These are phyloP conservation scores for Scaptomyza graminum DNA, from an alignment of 1,140 invertebrate species.

Conservation along the genomic window DNA sequence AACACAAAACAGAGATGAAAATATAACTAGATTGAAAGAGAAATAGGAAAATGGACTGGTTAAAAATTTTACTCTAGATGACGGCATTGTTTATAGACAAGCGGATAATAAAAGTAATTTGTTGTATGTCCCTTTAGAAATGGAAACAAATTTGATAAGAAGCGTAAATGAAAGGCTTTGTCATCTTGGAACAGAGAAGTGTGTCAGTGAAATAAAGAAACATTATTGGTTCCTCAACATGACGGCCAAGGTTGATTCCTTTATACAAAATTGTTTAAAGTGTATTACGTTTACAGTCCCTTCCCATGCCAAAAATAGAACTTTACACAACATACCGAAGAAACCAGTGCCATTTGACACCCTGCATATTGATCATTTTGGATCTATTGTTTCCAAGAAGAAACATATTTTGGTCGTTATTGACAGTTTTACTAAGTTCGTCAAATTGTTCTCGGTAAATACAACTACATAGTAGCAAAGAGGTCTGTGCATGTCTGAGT, in stretches of 20 bases:
- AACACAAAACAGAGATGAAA: neutral
- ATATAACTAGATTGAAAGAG: neutral
- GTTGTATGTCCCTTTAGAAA: neutral
- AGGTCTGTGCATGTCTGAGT: too few relatives aligned
- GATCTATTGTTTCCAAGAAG: slow-evolving; percentile 4
- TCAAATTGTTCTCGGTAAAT: neutral
- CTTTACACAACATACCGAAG: slow-evolving; percentile 3
- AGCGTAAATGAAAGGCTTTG: neutral
- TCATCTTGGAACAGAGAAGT: too few relatives aligned
- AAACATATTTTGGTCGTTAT: neutral
- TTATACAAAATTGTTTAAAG: slow-evolving; percentile 14
- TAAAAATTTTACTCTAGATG: neutral
- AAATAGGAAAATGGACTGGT: neutral
- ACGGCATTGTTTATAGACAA: neutral
- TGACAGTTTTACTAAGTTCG: slow-evolving; percentile 6
- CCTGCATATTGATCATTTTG: slow-evolving; percentile 2
- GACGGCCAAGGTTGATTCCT: neutral
- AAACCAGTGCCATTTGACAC: slow-evolving; percentile 3
- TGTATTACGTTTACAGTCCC: slow-evolving; percentile 6
- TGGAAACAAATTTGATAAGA: neutral
- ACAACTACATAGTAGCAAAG: too few relatives aligned
- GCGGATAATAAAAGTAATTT: neutral
- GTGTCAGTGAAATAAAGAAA: neutral
- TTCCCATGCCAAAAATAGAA: neutral
- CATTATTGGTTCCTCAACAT: slow-evolving; percentile 9